A percentile compares a stretch with the other conserved stretches of the same genome.
These are phyloP conservation scores for Raja brachyura DNA, from an alignment of 2,113 vertebrate genomes.

Conservation along the genomic window DNA sequence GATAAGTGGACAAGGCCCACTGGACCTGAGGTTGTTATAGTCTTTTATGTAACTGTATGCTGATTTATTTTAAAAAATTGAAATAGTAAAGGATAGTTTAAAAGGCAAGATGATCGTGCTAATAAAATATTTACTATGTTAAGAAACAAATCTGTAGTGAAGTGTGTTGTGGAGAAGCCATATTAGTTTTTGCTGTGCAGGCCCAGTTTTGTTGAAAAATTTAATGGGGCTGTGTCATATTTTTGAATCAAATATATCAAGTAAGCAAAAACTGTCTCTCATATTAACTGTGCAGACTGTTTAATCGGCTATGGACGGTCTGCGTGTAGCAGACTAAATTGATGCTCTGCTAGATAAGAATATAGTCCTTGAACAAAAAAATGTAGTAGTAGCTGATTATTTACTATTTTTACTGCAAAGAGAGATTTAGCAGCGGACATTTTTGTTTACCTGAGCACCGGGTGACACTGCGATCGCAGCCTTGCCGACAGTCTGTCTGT, in stretches of 20 bases:
- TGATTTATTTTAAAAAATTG: not conserved
- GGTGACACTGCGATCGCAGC: no score
- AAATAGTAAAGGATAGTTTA: not conserved
- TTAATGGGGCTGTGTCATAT: not conserved
- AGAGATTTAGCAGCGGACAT: not conserved
- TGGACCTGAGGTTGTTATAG: not conserved
- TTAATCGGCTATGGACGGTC: slow-evolving; percentile 35
- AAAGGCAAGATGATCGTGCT: not conserved
- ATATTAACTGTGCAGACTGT: not conserved
- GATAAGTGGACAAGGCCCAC: not conserved
- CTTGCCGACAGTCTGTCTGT: no score
- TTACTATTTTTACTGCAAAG: not conserved
- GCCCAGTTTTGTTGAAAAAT: not conserved
- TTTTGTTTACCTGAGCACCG: not conserved
- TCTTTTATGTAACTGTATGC: not conserved
- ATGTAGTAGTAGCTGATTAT: not conserved
- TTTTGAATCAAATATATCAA: slow-evolving; percentile 9
- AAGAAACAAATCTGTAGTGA: not conserved
- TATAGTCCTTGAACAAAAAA: not conserved
- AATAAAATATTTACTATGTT: not conserved
- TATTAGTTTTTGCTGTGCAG: not conserved
- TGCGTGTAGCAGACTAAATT: not conserved
- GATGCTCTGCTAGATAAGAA: slow-evolving; percentile 21
- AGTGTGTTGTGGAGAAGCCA: not conserved
- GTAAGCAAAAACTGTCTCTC: not conserved